Conservation (phyloP, 2,113 vertebrate genomes). For the Callopanchax toddi region DNA sequence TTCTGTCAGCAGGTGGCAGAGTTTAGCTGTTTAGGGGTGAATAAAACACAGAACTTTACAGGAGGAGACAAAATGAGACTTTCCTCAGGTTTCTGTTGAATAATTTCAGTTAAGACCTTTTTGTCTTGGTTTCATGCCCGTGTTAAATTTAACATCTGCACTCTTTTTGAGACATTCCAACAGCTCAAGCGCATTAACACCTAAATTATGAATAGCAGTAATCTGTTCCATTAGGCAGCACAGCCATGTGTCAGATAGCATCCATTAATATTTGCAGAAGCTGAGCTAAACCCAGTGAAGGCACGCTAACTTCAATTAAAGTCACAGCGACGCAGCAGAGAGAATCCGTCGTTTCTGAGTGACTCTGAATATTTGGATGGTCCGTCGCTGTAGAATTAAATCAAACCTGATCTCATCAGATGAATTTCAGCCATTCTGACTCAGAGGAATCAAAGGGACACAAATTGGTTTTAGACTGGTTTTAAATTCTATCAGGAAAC, state of each 20-base stretch:
- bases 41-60: too few species aligned
- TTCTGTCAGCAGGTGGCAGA: too few species aligned
- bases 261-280: constrained; percentile 2
- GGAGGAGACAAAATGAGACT: too few species aligned
- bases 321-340: neutral
- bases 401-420: neutral
- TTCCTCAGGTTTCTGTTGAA: too few species aligned
- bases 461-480: too few species aligned
- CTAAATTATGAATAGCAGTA: constrained; percentile 16
- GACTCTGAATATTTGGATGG: neutral
- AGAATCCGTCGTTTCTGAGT: neutral
- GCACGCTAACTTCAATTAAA: neutral
- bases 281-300: constrained; percentile 4
- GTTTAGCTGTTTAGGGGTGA: too few species aligned
- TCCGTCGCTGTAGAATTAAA: neutral
- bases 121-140: constrained; percentile 1
- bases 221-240: constrained; percentile 6
- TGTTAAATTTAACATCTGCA: neutral
- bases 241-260: neutral
- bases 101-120: neutral
- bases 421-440: too few species aligned
- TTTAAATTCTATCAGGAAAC: too few species aligned
- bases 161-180: constrained; percentile 22
- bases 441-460: too few species aligned
- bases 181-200: constrained; percentile 23